Base-by-base conservation (phyloP, 2,888 invertebrate species). In the Diaprepes abbreviatus region DNA sequence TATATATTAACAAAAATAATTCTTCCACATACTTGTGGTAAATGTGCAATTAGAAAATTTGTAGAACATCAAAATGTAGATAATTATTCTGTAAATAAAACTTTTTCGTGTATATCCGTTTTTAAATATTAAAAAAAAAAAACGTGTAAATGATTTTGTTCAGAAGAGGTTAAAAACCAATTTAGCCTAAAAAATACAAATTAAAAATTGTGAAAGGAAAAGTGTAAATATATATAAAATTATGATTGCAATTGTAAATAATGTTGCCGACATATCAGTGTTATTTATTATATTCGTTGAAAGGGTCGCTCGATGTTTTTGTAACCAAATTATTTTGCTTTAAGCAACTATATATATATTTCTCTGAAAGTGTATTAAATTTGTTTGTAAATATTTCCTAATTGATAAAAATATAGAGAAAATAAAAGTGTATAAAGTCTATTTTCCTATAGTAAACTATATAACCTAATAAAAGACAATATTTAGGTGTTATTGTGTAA, bases 401-500 rank as follows among this genome's bases (percentile, higher is more conserved):
- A 28, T 58, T 38, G 12, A 35, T 14, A 31, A 68, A 48, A 55
- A 38, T 52, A 57, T 43, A 48, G 48, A 45, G 14, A 40, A 2
- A 40, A 9, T 31, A 52, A 59, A 43, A 58, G 31, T 71, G 66
- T 71, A 67, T 45, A 67, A 50, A 71, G 24, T 66, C 50, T 71
- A 67, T 71, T 71, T 71, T 71, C 59, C 10, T 71, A 71, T 71
- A 45, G 45, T 67, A 64, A 65, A 71, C 38, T 43, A 38, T 59
- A 50, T 71, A 71, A 59, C 43, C 52, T 60, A 64, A 59, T 54
- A 72, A 78, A 78, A 79, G 78, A 79, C 78, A 79, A 78, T 79
- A 79, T 77, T 72, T 79, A 79, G 74, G 77, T 74, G 67, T 71
- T 75, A 75, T 72, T 73, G 74, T 75, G 48, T 50, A 50, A 31